phyloP scores from a whole-genome alignment of 2,113 vertebrate genomes.

The Scomber colias region DNA sequence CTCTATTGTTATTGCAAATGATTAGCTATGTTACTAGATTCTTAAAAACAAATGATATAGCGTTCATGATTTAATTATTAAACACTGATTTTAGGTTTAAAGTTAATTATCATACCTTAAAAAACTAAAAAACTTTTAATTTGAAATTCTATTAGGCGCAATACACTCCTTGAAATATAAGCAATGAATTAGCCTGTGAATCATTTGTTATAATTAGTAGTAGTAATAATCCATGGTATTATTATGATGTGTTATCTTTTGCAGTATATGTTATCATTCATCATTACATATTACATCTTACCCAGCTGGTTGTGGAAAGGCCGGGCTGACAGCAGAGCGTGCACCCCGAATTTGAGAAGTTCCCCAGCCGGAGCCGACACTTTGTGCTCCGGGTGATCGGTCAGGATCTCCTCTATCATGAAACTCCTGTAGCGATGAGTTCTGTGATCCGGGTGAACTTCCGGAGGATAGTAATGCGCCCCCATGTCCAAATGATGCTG shows the following conservation, averaged over 20 bases:
- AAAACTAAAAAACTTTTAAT: too few species aligned
- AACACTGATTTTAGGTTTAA: too few species aligned
- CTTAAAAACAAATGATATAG: too few species aligned
- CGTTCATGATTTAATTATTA: too few species aligned
- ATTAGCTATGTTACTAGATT: too few species aligned
- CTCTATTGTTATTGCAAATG: too few species aligned
- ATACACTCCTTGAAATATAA: too few species aligned
- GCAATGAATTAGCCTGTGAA: too few species aligned
- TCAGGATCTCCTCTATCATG: conserved; percentile 99
- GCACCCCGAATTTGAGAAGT: conserved; percentile 95
- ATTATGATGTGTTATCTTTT: neutral
- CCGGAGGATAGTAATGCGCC: conserved; percentile 90
- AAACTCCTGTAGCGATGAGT: conserved; percentile 98
- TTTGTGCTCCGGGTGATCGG: conserved; percentile 92
- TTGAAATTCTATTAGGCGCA: too few species aligned
- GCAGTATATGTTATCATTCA: neutral
- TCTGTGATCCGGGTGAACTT: conserved; percentile 90
- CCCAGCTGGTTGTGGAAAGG: conserved; percentile 95
- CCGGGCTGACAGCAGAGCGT: conserved; percentile 92
- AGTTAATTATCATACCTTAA: too few species aligned
- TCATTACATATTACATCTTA: conserved; percentile 71
- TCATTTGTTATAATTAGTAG: too few species aligned
- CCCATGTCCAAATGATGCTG: conserved; percentile 93
- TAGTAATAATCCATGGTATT: too few species aligned
- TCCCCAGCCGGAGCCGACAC: conserved; percentile 89